Base-by-base conservation (phyloP, 1,140 invertebrate species). In the Temnothorax longispinosus region DNA sequence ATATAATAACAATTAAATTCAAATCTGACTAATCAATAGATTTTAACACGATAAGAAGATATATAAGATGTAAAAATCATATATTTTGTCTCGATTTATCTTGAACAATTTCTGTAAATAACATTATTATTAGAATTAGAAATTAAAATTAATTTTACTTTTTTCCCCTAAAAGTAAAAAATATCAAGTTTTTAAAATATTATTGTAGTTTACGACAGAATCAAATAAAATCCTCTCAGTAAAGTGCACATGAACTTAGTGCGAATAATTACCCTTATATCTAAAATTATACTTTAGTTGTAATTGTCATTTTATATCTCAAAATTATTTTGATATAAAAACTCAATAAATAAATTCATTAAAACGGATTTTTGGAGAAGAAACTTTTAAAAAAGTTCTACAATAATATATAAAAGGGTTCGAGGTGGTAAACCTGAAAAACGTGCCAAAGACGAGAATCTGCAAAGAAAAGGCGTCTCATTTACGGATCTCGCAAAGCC, bases 401-500 rank as follows among this genome's bases (percentile, higher is more conserved):
- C 11, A 18, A 64, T 58, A 84, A 62, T 38, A 27, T 1, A 7
- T 18, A 72, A 3, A 32, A 74, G n/a, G 6, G 0, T 62, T 35
- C 1, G 15, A 35, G 7, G 10, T 21, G 7, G 54, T 74, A 41
- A 85, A 62, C 32, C 15, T 85, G 18, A 75, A 71, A 69, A 69
- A 69, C 38, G 15, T 50, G 67, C 21, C 38, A 54, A 60, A 54
- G 50, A 44, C 65, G 10, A 80, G 60, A 86, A 78, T 60, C 10
- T 58, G n/a, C n/a, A 52, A 85, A 64, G 41, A 67, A 85, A 72
- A 56, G 32, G 18, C 60, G n/a, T 1, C 54, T 75, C 41, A 21
- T 86, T 72, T 35, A 52, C 82, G 82, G 41, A 50, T 38, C 75
- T 90, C 88, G 88, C 80, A 44, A 69, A 81, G 80, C 52, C 89